Evolutionary conservation across 2,113 vertebrate species (phyloP), one percentile per base, ranked within the genome.

Genomic region (Tor tambroides): DNA sequence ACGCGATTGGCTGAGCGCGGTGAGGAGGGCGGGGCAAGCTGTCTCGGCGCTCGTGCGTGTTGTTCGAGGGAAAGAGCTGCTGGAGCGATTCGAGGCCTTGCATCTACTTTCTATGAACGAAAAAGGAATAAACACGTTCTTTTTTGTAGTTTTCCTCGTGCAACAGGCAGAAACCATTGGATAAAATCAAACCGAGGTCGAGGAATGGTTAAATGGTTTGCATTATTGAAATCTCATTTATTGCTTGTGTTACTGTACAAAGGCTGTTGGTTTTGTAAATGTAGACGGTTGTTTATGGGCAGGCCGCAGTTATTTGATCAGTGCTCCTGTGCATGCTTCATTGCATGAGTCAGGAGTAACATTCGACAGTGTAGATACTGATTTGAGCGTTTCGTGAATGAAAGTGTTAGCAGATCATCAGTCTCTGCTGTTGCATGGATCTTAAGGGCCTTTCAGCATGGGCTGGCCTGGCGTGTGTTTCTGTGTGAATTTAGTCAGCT

Each of bases 81-180:
- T 85, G 85, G 85, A 74, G 75, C 72, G 83, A 46, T 88, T 87
- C 87, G 89, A 89, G 91, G 91, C 91, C 90, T 92, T 89, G 63
- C 49, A 46, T 81, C 77, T 75, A 63, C 77, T 23, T 88, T 65
- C 38, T 85, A 69, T 21, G 63, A 84, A 26, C 30, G 67, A 88
- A 90, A 61, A 81, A 19, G 71, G 81, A 87, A 89, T 82, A 85
- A 86, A 85, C 83, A 77, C 63, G 51, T 77, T 26, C 65, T 65
- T 21, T 61, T 65, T 65, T 5, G 59, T 81, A 63, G 56, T 5
- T 65, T 71, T 63, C 65, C 32, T 8, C 69, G 75, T 56, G 84
- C 77, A 77, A 17, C 9, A 74, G 35, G 59, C 85, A 84, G 59
- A 72, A 61, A 76, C 38, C 78, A 75, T 35, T 84, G 84, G 84